These are phyloP conservation scores for Brachyptera putata DNA, from an alignment of 2,888 invertebrate genomes.

Conservation along the genomic window DNA sequence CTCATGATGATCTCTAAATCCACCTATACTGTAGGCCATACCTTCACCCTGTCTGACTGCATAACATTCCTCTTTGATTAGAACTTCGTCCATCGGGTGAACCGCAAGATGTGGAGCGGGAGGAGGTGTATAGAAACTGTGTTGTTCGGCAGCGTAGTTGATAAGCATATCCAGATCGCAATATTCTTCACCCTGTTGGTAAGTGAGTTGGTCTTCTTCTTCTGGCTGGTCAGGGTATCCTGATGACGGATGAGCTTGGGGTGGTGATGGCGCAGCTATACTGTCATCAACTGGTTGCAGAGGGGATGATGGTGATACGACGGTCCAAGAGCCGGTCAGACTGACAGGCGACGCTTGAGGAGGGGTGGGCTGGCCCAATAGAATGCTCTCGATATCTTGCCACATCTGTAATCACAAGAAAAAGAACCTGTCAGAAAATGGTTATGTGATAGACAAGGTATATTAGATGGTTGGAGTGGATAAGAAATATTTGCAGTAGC, in stretches of 20 bases:
- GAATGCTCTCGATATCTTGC: constrained; percentile 48
- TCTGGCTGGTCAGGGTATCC: constrained; percentile 7
- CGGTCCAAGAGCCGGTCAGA: constrained; percentile 36
- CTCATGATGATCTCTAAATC: constrained; percentile 13
- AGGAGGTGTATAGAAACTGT: constrained; percentile 37
- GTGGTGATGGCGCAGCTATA: constrained; percentile 3
- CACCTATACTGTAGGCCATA: background rate
- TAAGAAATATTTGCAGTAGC: too few species aligned
- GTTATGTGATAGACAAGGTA: too few species aligned
- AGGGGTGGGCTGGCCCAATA: constrained; percentile 42
- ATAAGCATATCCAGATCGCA: constrained; percentile 45
- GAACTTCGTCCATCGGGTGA: constrained; percentile 16
- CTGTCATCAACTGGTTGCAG: background rate
- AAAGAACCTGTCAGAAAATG: background rate
- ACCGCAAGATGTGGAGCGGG: constrained; percentile 17
- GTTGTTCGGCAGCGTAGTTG: constrained; percentile 43
- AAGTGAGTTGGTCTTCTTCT: constrained; percentile 30
- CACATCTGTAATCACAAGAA: constrained; percentile 44
- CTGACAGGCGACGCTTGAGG: constrained; percentile 40
- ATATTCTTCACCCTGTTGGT: constrained; percentile 41
- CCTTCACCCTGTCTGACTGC: background rate
- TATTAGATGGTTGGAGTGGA: too few species aligned
- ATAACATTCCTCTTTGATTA: background rate
- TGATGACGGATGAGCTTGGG: constrained; percentile 9
- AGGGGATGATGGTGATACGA: constrained; percentile 23